These are phyloP conservation scores for Oreochromis mossambicus DNA, from an alignment of 2,797 vertebrate species.

Conservation along the genomic window DNA sequence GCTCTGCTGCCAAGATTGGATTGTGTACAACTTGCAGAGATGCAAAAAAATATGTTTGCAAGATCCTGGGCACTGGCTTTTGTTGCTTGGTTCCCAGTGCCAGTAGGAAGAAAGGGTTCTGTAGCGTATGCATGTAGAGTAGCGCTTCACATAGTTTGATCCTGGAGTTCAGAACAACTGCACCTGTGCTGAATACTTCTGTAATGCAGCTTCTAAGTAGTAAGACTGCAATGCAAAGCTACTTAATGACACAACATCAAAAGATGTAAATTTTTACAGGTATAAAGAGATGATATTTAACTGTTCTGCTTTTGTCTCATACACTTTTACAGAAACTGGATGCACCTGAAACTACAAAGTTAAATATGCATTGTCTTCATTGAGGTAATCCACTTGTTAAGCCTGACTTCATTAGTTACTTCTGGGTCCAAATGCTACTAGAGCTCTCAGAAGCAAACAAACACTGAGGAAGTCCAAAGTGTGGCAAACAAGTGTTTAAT, in stretches of 20 bases:
- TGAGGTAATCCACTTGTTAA: not conserved
- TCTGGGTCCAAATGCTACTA: not conserved
- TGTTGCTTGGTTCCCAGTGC: not conserved
- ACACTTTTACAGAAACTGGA: not conserved
- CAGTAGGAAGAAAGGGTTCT: not conserved
- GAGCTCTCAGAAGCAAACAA: not conserved
- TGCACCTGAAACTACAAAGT: not conserved
- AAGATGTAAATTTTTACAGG: not conserved
- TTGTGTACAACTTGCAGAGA: not conserved
- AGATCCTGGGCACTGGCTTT: not conserved
- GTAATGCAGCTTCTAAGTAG: not conserved
- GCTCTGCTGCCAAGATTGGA: not conserved
- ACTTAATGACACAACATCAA: not conserved
- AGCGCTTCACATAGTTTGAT: not conserved
- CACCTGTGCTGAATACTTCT: not conserved
- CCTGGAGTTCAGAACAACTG: not conserved
- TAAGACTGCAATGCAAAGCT: not conserved
- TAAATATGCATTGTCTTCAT: not conserved
- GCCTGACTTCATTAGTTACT: not conserved
- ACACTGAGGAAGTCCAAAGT: not conserved
- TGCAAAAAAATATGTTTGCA: not conserved
- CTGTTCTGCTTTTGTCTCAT: not conserved
- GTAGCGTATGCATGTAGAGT: not conserved
- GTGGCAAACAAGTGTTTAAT: not conserved
- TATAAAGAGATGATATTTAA: not conserved